Evolutionary conservation across 2,113 vertebrate species (phyloP).

Genomic region (Lepus timidus): DNA sequence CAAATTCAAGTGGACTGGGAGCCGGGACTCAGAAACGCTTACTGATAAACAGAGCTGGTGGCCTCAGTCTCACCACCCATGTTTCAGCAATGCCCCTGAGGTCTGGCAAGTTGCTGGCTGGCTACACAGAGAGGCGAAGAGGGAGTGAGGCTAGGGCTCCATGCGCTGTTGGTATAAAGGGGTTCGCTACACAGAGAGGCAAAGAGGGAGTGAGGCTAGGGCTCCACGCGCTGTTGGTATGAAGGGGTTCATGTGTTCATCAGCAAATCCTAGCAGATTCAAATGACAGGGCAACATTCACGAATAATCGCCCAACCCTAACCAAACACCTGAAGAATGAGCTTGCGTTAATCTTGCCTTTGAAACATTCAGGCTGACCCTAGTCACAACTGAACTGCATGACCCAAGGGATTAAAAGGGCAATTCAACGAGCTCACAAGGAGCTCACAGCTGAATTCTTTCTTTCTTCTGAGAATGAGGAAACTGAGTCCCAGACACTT

Average conservation of each 20-base stretch:
- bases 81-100: not conserved
- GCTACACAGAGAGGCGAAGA: not conserved
- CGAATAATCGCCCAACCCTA: not conserved
- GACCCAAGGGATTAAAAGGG: not conserved
- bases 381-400: not conserved
- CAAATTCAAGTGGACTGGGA: not conserved
- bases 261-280: not conserved
- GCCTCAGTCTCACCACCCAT: not conserved
- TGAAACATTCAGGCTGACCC: not conserved
- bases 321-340: not conserved
- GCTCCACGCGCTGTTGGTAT: too few relatives aligned
- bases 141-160: not conserved
- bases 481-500: not conserved
- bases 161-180: rapidly evolving
- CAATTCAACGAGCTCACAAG: not conserved
- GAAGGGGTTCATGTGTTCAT: not conserved
- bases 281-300: not conserved
- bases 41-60: not conserved
- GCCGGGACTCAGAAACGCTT: not conserved
- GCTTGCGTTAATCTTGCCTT: not conserved
- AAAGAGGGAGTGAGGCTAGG: not conserved
- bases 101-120: not conserved
- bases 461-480: not conserved
- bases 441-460: not conserved
- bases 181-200: not conserved